These are phyloP conservation scores for Lycaon pictus DNA, from an alignment of 2,113 vertebrate genomes.

Conservation along the genomic window DNA sequence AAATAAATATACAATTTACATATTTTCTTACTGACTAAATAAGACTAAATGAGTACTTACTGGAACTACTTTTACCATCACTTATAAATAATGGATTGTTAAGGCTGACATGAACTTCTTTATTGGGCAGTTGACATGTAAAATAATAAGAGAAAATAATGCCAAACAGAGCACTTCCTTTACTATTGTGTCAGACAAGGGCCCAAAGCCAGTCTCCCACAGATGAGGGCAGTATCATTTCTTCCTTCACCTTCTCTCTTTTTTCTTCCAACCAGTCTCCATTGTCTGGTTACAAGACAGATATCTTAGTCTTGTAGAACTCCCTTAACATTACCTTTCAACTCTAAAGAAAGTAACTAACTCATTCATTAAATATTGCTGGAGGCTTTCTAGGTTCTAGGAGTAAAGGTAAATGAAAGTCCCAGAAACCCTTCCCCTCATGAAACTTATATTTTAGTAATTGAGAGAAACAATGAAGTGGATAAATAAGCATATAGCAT, in stretches of 20 bases:
- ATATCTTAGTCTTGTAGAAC: not conserved
- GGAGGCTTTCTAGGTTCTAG: not conserved
- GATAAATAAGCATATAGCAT: not conserved
- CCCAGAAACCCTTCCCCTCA: not conserved
- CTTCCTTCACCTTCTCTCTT: not conserved
- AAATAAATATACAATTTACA: not conserved
- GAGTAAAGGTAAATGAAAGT: not conserved
- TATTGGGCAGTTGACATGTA: not conserved
- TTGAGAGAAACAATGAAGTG: not conserved
- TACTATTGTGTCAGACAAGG: not conserved
- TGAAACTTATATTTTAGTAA: not conserved
- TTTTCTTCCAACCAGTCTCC: not conserved
- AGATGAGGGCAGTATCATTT: accelerated
- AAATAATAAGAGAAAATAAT: not conserved
- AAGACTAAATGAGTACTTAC: not conserved
- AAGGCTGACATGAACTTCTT: not conserved
- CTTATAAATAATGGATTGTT: not conserved
- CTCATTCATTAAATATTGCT: not conserved
- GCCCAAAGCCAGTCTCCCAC: not conserved
- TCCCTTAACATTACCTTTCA: not conserved
- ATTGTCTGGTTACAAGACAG: not conserved
- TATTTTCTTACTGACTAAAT: not conserved
- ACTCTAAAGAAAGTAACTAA: not conserved
- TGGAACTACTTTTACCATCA: not conserved
- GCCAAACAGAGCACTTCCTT: not conserved